phyloP scores from a whole-genome alignment of 2,113 vertebrate species.

The Falcunculus frontatus region DNA sequence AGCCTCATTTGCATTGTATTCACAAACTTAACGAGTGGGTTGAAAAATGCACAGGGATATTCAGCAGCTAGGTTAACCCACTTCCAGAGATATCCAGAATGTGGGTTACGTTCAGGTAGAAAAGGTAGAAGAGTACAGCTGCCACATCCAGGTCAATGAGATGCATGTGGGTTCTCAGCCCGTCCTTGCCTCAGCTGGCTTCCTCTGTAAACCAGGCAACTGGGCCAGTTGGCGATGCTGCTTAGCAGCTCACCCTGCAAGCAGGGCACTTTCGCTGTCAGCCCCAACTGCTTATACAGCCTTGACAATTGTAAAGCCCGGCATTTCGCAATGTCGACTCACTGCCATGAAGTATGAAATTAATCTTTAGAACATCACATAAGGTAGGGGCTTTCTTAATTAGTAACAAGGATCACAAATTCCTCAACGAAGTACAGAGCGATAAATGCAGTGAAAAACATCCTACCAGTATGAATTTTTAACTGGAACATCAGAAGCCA shows the following conservation, averaged over 20 bases:
- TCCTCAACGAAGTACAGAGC: not conserved
- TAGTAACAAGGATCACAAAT: not conserved
- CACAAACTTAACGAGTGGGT: not conserved
- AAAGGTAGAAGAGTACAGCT: not conserved
- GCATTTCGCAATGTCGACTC: not conserved
- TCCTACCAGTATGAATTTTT: not conserved
- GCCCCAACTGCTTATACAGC: not conserved
- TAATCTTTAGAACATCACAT: not conserved
- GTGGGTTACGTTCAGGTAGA: constrained; percentile 40
- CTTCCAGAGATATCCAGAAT: not conserved
- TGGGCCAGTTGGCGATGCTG: not conserved
- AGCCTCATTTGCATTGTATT: not conserved
- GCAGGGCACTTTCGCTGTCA: not conserved
- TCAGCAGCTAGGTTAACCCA: not conserved
- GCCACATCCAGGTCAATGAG: constrained; percentile 61
- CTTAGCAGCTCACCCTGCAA: not conserved
- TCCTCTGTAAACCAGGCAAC: not conserved
- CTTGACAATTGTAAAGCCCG: not conserved
- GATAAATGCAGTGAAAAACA: not conserved
- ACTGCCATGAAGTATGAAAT: not conserved
- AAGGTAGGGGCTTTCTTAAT: not conserved
- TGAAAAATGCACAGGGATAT: not conserved
- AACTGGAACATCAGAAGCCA: not conserved
- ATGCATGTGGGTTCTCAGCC: constrained; percentile 58
- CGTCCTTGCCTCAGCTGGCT: not conserved